These are phyloP conservation scores for Plectrocnemia conspersa DNA, from an alignment of 1,140 invertebrate species.

Conservation along the genomic window DNA sequence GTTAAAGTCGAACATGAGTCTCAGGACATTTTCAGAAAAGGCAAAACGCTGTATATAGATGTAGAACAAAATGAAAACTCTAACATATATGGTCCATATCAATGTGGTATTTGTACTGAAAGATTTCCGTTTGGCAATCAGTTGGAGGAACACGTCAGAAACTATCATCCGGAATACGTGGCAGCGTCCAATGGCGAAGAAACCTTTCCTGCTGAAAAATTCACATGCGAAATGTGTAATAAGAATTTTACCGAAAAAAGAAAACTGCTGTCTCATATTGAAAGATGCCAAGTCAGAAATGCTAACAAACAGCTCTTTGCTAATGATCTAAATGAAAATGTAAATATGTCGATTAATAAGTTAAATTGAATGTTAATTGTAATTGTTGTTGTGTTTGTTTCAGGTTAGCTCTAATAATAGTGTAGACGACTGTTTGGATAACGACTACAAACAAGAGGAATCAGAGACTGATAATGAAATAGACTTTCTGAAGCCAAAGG, in stretches of 20 bases:
- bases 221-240: conserved; percentile 20
- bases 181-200: conserved; percentile 1
- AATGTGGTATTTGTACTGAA: conserved; percentile 22
- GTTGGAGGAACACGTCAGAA: conserved; percentile 25
- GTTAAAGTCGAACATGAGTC: conserved; percentile 7
- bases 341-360: no score
- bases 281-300: conserved; percentile 22
- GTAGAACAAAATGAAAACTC: no score
- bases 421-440: background rate
- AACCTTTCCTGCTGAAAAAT: conserved; percentile 7
- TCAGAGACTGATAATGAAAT: background rate
- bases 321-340: conserved; percentile 5
- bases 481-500: conserved; percentile 3
- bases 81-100: conserved; percentile 16
- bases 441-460: conserved; percentile 9
- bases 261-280: conserved; percentile 14
- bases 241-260: conserved; percentile 23
- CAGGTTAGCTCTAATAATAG: background rate
- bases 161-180: conserved; percentile 13
- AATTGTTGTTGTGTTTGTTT: no score
- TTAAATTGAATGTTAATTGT: no score
- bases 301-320: conserved; percentile 6
- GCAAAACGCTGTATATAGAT: no score
- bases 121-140: conserved; percentile 14
- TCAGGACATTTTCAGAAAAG: conserved; percentile 2